phyloP scores from a whole-genome alignment of 1,140 invertebrate genomes.

The Proctacanthus coquilletti region DNA sequence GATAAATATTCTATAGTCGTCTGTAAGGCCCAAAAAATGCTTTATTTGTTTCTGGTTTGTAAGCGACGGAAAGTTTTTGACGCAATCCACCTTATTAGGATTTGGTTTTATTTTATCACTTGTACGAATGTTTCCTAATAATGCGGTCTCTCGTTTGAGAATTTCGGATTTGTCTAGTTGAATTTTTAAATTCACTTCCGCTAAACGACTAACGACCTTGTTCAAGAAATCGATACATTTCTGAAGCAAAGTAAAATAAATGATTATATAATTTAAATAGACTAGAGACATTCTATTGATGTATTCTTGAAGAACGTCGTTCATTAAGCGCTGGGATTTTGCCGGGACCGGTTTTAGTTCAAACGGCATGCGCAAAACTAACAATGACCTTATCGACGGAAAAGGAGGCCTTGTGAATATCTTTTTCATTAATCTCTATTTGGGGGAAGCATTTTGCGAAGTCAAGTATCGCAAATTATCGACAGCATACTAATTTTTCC shows the following conservation, averaged over 20 bases:
- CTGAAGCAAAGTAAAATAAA: slow-evolving; percentile 21
- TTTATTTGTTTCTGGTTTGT: too few species aligned
- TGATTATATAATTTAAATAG: slow-evolving; percentile 31
- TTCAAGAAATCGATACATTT: slow-evolving; percentile 20
- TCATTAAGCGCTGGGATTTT: slow-evolving; percentile 32
- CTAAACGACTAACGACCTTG: slow-evolving; percentile 16
- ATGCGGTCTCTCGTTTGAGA: slow-evolving; percentile 15
- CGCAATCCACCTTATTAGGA: slow-evolving; percentile 13
- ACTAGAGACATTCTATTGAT: slow-evolving; percentile 19
- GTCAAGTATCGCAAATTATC: too few species aligned
- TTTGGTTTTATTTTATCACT: slow-evolving; percentile 14
- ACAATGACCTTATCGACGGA: too few species aligned
- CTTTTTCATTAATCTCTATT: slow-evolving; percentile 25
- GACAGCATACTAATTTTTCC: too few species aligned
- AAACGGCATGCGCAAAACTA: slow-evolving; percentile 29
- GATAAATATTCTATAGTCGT: too few species aligned
- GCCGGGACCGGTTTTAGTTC: slow-evolving; percentile 29
- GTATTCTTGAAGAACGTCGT: slow-evolving; percentile 20
- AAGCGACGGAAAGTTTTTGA: slow-evolving; percentile 15
- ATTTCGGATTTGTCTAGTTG: slow-evolving; percentile 19
- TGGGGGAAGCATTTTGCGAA: too few species aligned
- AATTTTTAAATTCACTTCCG: slow-evolving; percentile 19
- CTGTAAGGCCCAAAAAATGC: too few species aligned
- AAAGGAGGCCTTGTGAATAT: slow-evolving; percentile 32
- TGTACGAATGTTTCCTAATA: slow-evolving; percentile 18